Base-by-base conservation (phyloP, 2,797 vertebrate genomes). In the Onychomys leucogaster region DNA sequence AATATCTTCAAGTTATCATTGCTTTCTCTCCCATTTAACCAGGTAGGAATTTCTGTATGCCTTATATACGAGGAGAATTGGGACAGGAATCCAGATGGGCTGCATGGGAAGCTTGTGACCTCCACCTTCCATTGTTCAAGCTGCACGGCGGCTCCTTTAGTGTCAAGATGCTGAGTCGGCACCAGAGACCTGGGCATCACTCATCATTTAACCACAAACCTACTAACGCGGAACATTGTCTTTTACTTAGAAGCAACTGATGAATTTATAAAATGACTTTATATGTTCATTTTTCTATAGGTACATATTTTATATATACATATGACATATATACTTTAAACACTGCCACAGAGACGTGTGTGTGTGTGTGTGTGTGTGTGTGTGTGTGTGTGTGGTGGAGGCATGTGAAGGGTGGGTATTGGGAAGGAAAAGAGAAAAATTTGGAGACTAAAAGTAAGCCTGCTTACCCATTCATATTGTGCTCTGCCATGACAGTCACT, bases 211-310 rank as follows among this genome's bases (percentile, higher is more conserved):
- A 73, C 37, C n/a, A 52, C 19, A 77, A 73, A 43, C 19, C 32
- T 27, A 65, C 46, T 78, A 71, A 90, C 23, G 37, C 37, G 23
- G 57, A n/a, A 82, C 14, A 71, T 14, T 83, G 57, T 29, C n/a
- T 91, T 63, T 65, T 3, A n/a, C 2, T 4, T 5, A 32, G 46
- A n/a, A 93, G 12, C 27, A 81, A 61, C 34, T 57, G 9, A 10
- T 41, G 6, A 43, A 43, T 65, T 84, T 94, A 75, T 67, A 77
- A 89, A 92, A 5, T 88, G n/a, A 90, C 34, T 23, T 25, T 37
- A 10, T 25, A 67, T 46, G 10, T 17, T 61, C 10, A 78, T 41
- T 34, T 23, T 86, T 52, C 5, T 23, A 52, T 73, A 41, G 2
- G 32, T 29, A 71, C 21, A 27, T 7, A 41, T 29, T 87, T 52